Base-by-base conservation (phyloP, 2,113 vertebrate genomes). In the Lampris incognitus region DNA sequence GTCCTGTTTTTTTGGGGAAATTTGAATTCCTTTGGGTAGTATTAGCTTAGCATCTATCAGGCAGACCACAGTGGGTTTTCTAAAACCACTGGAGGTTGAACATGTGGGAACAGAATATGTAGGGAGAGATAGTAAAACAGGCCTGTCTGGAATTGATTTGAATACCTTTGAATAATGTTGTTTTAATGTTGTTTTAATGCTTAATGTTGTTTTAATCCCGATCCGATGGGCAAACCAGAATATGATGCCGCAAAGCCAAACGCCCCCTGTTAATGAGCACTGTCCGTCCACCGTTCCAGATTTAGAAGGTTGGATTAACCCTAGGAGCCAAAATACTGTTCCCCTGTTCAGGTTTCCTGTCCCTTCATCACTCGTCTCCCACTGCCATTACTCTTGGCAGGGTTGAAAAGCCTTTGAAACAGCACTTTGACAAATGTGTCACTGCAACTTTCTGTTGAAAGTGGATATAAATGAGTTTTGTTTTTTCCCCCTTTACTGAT, bases 1-100 rank as follows among this genome's bases (percentile, higher is more conserved):
- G 72, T 69, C 72, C 40, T 39, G 38, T 42, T 50, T 49, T 54
- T 54, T 54, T 13, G 10, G 55, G 49, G 77, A 63, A 72, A 52
- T 75, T 58, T 66, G n/a, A 13, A 5, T 66, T 5, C 6, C 11
- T 66, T 13, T 40, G 64, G 49, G 11, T 9, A 41, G 37, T 57
- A 52, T 57, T 63, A 38, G 9, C 11, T 74, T 71, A 13, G 65
- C 36, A 65, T 56, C 39, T 61, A 9, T 46, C 24, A 44, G 52
- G 8, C 36, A 59, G 6, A 10, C 10, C 46, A 68, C 44, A 41
- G 63, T 46, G 24, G 24, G 6, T 44, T 66, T n/a, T 40, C 11
- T 59, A 5, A 48, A 48, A 69, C 8, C 37, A 36, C 48, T 41
- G 1, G 9, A 63, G 50, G 10, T 57, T 63, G 67, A 52, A 67